phyloP scores from a whole-genome alignment of 2,888 invertebrate species.

The Melolontha melolontha region DNA sequence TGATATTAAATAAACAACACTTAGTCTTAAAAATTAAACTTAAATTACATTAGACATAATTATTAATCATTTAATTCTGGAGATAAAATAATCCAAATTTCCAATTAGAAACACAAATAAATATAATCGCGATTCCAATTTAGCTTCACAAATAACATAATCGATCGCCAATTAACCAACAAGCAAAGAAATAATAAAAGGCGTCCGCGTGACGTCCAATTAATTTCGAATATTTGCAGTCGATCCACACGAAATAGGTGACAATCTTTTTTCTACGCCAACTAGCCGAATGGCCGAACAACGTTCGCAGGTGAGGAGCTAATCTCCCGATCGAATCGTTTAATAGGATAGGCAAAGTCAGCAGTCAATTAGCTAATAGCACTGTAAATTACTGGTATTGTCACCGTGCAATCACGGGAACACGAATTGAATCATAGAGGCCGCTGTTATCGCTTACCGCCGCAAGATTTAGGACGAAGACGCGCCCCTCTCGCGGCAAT shows the following conservation, averaged over 20 bases:
- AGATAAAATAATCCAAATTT: too few relatives aligned
- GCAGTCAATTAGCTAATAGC: constrained; percentile 61
- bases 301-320: constrained; percentile 2
- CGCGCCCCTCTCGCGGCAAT: constrained; percentile 9
- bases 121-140: too few relatives aligned
- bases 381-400: constrained; percentile 59
- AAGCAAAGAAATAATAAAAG: constrained; percentile 1
- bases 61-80: too few relatives aligned
- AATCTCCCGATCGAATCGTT: constrained; percentile 31
- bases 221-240: constrained; percentile 7
- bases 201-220: constrained; percentile 6
- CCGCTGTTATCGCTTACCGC: constrained; percentile 41
- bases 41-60: too few relatives aligned
- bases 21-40: too few relatives aligned
- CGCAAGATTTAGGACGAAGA: constrained; percentile 39
- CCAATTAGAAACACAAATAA: too few relatives aligned
- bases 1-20: too few relatives aligned
- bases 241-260: constrained; percentile 9
- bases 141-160: too few relatives aligned
- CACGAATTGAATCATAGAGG: constrained; percentile 43
- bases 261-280: not conserved
- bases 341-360: constrained; percentile 53
- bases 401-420: constrained; percentile 54
- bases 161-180: too few relatives aligned
- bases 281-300: not conserved